phyloP scores from a whole-genome alignment of 2,113 vertebrate species.

The Heptranchias perlo region DNA sequence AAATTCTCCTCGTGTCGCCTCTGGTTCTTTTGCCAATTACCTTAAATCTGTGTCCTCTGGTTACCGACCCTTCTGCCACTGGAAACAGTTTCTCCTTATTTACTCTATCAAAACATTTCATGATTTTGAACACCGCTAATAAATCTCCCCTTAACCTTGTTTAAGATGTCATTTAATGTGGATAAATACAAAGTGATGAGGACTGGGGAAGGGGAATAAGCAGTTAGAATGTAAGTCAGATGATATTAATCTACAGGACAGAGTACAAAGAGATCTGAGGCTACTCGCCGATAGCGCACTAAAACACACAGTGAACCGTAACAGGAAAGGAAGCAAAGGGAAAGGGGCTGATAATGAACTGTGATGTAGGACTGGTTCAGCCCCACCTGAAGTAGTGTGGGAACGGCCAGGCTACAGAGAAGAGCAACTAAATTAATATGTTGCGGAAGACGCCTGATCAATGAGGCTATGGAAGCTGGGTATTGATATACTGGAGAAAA shows the following conservation, averaged over 20 bases:
- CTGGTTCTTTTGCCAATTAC: not conserved
- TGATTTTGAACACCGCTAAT: not conserved
- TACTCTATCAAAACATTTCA: not conserved
- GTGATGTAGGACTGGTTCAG: not conserved
- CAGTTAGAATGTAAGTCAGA: not conserved
- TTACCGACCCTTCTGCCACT: not conserved
- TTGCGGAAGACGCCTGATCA: not conserved
- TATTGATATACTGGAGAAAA: not conserved
- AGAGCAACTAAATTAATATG: not conserved
- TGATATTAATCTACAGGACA: not conserved
- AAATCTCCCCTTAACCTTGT: too few relatives aligned
- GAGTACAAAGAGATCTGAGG: not conserved
- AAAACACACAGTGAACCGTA: not conserved
- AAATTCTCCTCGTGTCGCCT: too few relatives aligned
- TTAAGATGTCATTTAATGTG: not conserved
- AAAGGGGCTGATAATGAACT: not conserved
- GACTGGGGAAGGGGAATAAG: not conserved
- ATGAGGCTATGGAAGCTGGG: not conserved
- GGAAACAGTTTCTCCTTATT: not conserved
- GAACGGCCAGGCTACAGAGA: not conserved
- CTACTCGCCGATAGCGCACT: not conserved
- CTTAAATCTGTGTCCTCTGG: not conserved
- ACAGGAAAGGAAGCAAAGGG: not conserved
- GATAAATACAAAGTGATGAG: not conserved
- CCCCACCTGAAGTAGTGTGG: not conserved